Evolutionary conservation across 1,140 invertebrate genomes (phyloP).

Genomic region (Drosophila jambulina): DNA sequence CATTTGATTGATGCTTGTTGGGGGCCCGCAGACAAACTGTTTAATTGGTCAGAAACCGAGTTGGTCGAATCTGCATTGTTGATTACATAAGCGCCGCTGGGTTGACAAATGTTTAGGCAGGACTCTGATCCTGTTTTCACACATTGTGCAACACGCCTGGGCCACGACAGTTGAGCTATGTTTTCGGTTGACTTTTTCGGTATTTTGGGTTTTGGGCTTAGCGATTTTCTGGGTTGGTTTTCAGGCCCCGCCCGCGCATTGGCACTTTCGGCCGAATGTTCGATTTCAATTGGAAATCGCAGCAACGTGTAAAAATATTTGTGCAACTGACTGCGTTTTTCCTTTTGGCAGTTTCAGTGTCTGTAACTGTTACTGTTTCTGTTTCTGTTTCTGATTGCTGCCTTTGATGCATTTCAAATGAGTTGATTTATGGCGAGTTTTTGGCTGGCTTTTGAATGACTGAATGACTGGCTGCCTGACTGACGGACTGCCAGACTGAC

Average conservation of each 20-base stretch:
- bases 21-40: slow-evolving; percentile 68
- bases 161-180: slow-evolving; percentile 38
- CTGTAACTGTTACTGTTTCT: slow-evolving; percentile 57
- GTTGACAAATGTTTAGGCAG: slow-evolving; percentile 81
- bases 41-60: slow-evolving; percentile 63
- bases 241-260: slow-evolving; percentile 73
- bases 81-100: slow-evolving; percentile 73
- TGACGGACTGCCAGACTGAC: slow-evolving; percentile 34
- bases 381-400: slow-evolving; percentile 77
- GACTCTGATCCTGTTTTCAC: slow-evolving; percentile 81
- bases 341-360: slow-evolving; percentile 56
- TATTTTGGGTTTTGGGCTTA: slow-evolving; percentile 9
- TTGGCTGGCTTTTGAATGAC: slow-evolving; percentile 68
- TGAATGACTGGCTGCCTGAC: slow-evolving; percentile 34
- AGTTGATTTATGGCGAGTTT: slow-evolving; percentile 81
- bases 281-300: slow-evolving; percentile 75
- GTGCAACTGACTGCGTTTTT: slow-evolving; percentile 76
- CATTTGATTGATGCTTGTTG: slow-evolving; percentile 81
- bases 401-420: slow-evolving; percentile 82
- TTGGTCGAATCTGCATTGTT: slow-evolving; percentile 41
- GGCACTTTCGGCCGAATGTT: slow-evolving; percentile 57
- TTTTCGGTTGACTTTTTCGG: slow-evolving; percentile 21
- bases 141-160: slow-evolving; percentile 75
- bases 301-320: slow-evolving; percentile 79
- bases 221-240: slow-evolving; percentile 9